Evolutionary conservation across 2,888 invertebrate species (phyloP).

Genomic region (Leptinotarsa peninsularis): DNA sequence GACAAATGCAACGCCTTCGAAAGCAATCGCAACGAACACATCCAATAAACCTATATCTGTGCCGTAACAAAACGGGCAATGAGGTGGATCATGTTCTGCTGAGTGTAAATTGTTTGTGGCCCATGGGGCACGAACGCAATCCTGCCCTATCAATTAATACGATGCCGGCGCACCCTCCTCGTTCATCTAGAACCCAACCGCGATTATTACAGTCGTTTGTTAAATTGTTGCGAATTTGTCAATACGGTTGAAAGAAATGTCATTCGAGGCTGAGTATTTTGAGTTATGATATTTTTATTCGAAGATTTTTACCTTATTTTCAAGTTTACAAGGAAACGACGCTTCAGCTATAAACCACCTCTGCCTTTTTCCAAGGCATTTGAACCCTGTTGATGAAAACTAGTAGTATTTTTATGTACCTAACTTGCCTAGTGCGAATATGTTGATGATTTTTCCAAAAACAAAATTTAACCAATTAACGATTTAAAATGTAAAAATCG

Average conservation of each 20-base stretch:
- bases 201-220: slow-evolving; percentile 46
- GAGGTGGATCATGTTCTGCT: slow-evolving; percentile 75
- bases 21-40: slow-evolving; percentile 20
- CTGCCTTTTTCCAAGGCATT: no score
- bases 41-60: slow-evolving; percentile 22
- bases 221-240: slow-evolving; percentile 29
- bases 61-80: slow-evolving; percentile 66
- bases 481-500: no score
- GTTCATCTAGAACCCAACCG: slow-evolving; percentile 43
- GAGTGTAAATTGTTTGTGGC: slow-evolving; percentile 74
- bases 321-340: no score
- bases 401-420: no score
- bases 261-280: not conserved
- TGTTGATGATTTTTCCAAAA: no score
- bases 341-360: no score
- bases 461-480: no score
- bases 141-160: slow-evolving; percentile 66
- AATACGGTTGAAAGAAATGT: not conserved
- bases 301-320: no score
- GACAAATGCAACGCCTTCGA: not conserved
- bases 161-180: slow-evolving; percentile 54
- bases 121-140: slow-evolving; percentile 62
- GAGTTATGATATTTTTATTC: not conserved
- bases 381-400: no score
- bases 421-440: no score